These are phyloP conservation scores for Philotrypesis tridentata DNA, from an alignment of 1,140 invertebrate species.

Conservation along the genomic window DNA sequence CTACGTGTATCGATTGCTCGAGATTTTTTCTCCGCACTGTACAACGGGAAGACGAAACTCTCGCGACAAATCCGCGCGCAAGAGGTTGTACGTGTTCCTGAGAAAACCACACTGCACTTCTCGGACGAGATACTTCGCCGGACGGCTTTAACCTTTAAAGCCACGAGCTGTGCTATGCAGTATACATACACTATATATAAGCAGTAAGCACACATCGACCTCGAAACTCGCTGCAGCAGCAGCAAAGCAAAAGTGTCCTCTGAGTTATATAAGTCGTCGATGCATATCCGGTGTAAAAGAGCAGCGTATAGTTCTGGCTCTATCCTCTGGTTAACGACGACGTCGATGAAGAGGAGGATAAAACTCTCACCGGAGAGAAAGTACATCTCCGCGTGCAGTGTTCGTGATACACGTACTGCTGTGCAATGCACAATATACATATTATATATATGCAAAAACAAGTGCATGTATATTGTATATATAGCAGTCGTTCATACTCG, in stretches of 20 bases:
- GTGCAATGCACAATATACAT: background rate
- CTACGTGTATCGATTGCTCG: too few relatives aligned
- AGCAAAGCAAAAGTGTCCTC: background rate
- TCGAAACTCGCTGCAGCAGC: slow-evolving; percentile 7
- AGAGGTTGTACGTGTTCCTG: too few relatives aligned
- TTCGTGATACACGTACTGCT: slow-evolving; percentile 6
- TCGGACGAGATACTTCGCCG: background rate
- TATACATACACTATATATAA: too few relatives aligned
- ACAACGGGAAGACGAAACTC: too few relatives aligned
- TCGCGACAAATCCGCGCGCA: too few relatives aligned
- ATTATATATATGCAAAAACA: too few relatives aligned
- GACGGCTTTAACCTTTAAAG: background rate
- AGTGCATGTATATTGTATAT: too few relatives aligned
- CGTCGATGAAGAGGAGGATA: background rate
- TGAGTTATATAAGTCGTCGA: too few relatives aligned
- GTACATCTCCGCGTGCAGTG: background rate
- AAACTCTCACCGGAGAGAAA: background rate
- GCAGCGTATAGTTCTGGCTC: too few relatives aligned
- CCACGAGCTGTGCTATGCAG: background rate
- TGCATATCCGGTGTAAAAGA: too few relatives aligned
- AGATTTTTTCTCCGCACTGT: too few relatives aligned
- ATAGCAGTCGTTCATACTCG: background rate
- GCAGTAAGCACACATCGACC: slow-evolving; percentile 10
- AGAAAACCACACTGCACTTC: background rate
- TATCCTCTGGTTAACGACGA: background rate